phyloP scores from a whole-genome alignment of 2,113 vertebrate genomes.

The Callorhinus ursinus region DNA sequence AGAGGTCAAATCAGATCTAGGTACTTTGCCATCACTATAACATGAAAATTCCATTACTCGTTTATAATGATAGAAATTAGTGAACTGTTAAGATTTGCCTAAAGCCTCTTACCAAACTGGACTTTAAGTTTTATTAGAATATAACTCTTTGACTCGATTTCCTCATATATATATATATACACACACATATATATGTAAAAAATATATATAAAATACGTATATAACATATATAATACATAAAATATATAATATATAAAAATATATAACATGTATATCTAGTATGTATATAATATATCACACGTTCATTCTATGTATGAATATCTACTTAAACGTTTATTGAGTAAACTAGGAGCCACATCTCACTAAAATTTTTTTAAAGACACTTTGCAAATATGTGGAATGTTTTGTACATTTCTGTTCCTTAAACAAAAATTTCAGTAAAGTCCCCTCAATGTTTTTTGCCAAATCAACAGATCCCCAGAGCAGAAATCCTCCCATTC shows the following conservation, averaged over 20 bases:
- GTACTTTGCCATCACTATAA: not conserved
- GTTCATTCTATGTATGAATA: not conserved
- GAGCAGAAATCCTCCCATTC: not conserved
- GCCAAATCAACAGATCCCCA: not conserved
- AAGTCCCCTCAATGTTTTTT: not conserved
- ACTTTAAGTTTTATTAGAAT: not conserved
- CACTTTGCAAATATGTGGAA: not conserved
- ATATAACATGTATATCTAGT: not conserved
- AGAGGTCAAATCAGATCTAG: not conserved
- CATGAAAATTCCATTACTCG: not conserved
- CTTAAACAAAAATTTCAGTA: not conserved
- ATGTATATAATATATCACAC: not conserved
- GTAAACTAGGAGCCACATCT: not conserved
- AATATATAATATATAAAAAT: not conserved
- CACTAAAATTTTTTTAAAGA: not conserved
- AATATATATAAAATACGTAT: not conserved
- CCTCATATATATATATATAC: not conserved
- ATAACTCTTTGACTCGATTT: not conserved
- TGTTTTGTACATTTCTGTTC: not conserved
- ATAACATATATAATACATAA: not conserved
- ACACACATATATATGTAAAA: not conserved
- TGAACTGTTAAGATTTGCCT: not conserved
- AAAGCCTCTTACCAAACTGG: not conserved
- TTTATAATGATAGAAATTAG: not conserved
- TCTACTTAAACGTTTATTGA: not conserved